These are phyloP conservation scores for Pipistrellus pipistrellus DNA, from an alignment of 2,797 vertebrate genomes.

Conservation along the genomic window DNA sequence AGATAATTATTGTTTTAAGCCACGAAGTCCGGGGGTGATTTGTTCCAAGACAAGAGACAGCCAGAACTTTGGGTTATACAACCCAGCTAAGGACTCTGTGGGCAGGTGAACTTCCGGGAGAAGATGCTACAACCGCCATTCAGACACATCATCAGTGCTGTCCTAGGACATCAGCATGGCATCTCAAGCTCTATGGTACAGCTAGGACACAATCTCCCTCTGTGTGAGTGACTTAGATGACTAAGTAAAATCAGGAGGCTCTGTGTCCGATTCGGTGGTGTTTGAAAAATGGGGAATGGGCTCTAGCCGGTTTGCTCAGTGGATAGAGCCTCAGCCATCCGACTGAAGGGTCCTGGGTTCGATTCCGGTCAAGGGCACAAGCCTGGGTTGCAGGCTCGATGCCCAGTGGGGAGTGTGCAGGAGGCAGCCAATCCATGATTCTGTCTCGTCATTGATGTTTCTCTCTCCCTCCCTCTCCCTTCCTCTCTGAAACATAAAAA, in stretches of 20 bases:
- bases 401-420: too few species aligned
- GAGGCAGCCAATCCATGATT: too few species aligned
- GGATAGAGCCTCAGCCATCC: too few species aligned
- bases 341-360: too few species aligned
- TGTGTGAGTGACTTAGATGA: not conserved
- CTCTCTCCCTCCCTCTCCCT: too few species aligned
- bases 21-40: not conserved
- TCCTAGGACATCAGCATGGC: not conserved
- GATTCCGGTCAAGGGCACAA: too few species aligned
- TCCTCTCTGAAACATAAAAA: too few species aligned
- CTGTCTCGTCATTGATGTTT: too few species aligned
- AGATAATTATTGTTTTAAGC: not conserved
- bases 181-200: not conserved
- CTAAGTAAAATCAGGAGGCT: conserved; percentile 20
- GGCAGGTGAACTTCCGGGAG: not conserved
- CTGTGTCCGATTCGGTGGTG: not conserved
- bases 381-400: too few species aligned
- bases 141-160: not conserved
- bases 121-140: not conserved
- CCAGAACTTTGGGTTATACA: not conserved
- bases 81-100: not conserved
- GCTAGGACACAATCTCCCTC: not conserved
- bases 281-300: not conserved
- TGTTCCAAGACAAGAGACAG: not conserved
- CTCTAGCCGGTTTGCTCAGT: too few species aligned